Percentiles rank a stretch among this genome's conserved stretches.
phyloP scores from a whole-genome alignment of 2,888 invertebrate genomes.

The Morpho helenor region DNA sequence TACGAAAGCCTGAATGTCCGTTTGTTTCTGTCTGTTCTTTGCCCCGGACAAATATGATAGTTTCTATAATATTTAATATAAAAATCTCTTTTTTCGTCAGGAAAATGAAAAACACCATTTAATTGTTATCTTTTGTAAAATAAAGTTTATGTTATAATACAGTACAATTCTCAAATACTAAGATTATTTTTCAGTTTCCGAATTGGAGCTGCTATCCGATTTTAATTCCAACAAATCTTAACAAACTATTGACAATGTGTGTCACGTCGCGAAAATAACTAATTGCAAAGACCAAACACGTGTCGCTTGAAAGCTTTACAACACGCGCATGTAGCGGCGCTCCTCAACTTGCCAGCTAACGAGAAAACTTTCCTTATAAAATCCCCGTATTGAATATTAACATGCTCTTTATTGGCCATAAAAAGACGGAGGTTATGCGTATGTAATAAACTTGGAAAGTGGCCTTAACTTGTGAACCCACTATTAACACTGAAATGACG shows the following conservation, averaged over 20 bases:
- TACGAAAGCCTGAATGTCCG: too few relatives aligned
- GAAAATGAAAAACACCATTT: background rate
- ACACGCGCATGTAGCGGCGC: constrained; percentile 22
- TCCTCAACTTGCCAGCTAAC: constrained; percentile 31
- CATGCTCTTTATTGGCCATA: constrained; percentile 33
- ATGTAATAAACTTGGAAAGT: constrained; percentile 17
- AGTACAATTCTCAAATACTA: constrained; percentile 1
- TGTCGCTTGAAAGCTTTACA: constrained; percentile 24
- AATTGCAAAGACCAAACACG: constrained; percentile 29
- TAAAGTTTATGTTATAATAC: background rate
- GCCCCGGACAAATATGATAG: too few relatives aligned
- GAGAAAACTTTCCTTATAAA: constrained; percentile 39
- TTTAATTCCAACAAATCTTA: constrained; percentile 4
- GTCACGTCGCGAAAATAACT: constrained; percentile 30
- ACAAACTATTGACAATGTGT: constrained; percentile 14
- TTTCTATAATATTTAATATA: too few relatives aligned
- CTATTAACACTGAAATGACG: too few relatives aligned
- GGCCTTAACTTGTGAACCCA: constrained; percentile 6
- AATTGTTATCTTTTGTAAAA: background rate
- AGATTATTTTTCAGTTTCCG: constrained; percentile 3
- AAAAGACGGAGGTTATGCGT: constrained; percentile 22
- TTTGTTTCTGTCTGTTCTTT: too few relatives aligned
- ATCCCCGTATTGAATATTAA: constrained; percentile 38
- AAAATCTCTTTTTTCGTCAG: too few relatives aligned
- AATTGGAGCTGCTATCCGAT: constrained; percentile 4